Conservation (phyloP, 2,797 vertebrate species). For the Enteromius unitaeniatus region DNA sequence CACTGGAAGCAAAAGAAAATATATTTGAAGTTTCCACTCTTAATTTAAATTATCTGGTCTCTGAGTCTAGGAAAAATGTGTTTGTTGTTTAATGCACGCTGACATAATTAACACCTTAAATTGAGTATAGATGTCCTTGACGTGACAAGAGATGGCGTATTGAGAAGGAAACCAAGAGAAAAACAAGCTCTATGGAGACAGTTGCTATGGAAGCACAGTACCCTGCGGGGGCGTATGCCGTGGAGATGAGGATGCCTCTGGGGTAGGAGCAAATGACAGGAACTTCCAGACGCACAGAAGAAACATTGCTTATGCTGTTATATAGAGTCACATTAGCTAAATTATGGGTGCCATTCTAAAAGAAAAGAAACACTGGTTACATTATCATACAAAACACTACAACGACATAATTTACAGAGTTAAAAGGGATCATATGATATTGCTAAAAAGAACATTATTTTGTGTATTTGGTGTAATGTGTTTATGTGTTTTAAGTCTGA, state of each 20-base stretch:
- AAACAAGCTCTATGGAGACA: slow-evolving; percentile 34
- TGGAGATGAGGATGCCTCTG: slow-evolving; percentile 79
- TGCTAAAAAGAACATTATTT: too few relatives aligned
- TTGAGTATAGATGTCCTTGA: not conserved
- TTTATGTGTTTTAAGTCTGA: too few relatives aligned
- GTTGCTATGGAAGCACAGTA: slow-evolving; percentile 66
- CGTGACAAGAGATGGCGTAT: not conserved
- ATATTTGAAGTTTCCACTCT: not conserved
- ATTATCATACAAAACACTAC: not conserved
- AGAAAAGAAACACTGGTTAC: slow-evolving; percentile 45
- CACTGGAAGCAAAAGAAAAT: not conserved
- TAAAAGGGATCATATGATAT: too few relatives aligned
- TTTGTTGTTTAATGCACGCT: not conserved
- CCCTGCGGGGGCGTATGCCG: slow-evolving; percentile 80
- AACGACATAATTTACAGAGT: not conserved
- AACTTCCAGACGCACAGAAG: slow-evolving; percentile 70
- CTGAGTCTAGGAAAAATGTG: not conserved
- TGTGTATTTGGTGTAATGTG: too few relatives aligned
- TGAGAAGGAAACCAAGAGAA: slow-evolving; percentile 17
- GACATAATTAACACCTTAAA: slow-evolving; percentile 10
- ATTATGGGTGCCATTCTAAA: slow-evolving; percentile 82
- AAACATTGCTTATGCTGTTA: slow-evolving; percentile 63
- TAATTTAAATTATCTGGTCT: not conserved
- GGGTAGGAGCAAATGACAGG: slow-evolving; percentile 84
- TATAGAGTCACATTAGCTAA: slow-evolving; percentile 76